Base-by-base conservation (phyloP, 2,113 vertebrate genomes). In the Tympanuchus pallidicinctus region DNA sequence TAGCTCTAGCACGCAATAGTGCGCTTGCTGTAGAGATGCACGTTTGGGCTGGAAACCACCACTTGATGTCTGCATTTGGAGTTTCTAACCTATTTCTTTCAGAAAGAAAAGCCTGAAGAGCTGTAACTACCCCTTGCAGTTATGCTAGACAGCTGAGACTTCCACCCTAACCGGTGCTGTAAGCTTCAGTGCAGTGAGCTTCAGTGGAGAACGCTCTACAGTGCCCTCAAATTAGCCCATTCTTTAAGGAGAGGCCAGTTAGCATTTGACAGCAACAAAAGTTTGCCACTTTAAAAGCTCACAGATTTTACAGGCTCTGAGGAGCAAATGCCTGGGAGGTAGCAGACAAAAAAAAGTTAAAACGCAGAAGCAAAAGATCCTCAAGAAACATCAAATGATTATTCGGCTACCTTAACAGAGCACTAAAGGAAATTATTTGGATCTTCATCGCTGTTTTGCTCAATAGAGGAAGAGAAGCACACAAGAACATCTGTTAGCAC, bases 41-140 rank as follows among this genome's bases (percentile, higher is more conserved):
- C 95, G 95, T 96, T 93, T 97, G 92, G 93, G 83, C 93, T 96
- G 94, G 96, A 97, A 96, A 92, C 94, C 95, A 97, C 95, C 93
- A 96, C 91, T 90, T 95, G 95, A 94, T 95, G 94, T 90, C 96
- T 96, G 95, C 97, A 96, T 97, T 97, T 96, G 92, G 95, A 97
- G 93, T 93, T 96, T 94, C 94, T 92, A 94, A 95, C 92, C 86
- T 93, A 89, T 96, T 93, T 90, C 82, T 94, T 93, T 92, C 90
- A 94, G 91, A 97, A 94, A 92, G 73, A 90, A 94, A 95, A 92
- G 54, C 90, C 92, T 93, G 92, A 94, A 74, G 86, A 95, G 92
- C 88, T 96, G 82, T 90, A 94, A 90, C 90, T 95, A 95, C 82
- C 82, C 82, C 15, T 4, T 74, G 43, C 82, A 95, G 91, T 66